Percentiles rank a stretch among this genome's conserved stretches.
These are phyloP conservation scores for Lepidocyrtinus sp. DNA, from an alignment of 2,888 invertebrate genomes.

Conservation along the genomic window DNA sequence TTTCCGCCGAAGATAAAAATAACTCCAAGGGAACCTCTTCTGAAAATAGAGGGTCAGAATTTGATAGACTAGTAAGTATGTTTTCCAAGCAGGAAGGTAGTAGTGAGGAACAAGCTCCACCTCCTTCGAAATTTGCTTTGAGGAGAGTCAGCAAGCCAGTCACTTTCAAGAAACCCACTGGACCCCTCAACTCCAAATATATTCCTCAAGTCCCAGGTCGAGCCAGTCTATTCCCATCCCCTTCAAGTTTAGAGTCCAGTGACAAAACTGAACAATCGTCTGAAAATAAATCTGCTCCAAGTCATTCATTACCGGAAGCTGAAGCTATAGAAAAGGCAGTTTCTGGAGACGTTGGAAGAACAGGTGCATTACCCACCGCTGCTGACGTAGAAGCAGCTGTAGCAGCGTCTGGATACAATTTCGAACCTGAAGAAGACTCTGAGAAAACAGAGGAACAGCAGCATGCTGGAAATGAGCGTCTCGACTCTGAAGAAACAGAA, in stretches of 20 bases:
- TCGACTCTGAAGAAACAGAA: constrained; percentile 38
- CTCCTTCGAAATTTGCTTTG: constrained; percentile 32
- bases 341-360: constrained; percentile 36
- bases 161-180: constrained; percentile 42
- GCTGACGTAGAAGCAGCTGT: constrained; percentile 26
- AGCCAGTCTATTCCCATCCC: constrained; percentile 24
- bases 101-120: constrained; percentile 31
- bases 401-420: constrained; percentile 64
- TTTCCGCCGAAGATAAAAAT: constrained; percentile 31
- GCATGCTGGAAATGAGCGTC: constrained; percentile 52
- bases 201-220: constrained; percentile 42
- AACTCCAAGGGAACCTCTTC: constrained; percentile 16
- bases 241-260: constrained; percentile 3
- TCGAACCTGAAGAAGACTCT: constrained; percentile 54
- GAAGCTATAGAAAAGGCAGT: neutral
- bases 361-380: constrained; percentile 23
- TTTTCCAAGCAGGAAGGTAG: constrained; percentile 44
- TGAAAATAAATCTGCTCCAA: constrained; percentile 29
- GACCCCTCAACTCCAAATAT: constrained; percentile 15
- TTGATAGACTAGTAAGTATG: constrained; percentile 49
- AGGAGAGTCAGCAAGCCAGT: constrained; percentile 38
- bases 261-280: neutral
- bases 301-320: constrained; percentile 23
- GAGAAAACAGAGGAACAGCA: constrained; percentile 61
- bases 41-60: constrained; percentile 31